Conservation (phyloP, 2,888 invertebrate species). For the Abrostola tripartita region DNA sequence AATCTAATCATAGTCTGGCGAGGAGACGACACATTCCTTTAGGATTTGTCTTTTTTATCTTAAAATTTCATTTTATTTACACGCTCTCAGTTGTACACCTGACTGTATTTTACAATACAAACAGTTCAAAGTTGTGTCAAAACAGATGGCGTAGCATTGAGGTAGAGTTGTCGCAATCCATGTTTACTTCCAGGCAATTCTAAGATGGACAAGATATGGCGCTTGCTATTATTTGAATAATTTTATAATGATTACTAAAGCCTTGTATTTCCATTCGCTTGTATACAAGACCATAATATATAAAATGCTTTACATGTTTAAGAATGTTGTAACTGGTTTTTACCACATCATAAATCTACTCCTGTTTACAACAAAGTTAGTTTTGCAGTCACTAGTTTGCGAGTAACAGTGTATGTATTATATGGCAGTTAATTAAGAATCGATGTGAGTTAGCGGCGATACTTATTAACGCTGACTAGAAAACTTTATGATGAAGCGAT, state of each 20-base stretch:
- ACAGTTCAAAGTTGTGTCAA: neutral
- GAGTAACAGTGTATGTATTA: neutral
- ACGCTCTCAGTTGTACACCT: neutral
- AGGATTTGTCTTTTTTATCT: neutral
- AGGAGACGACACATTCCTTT: neutral
- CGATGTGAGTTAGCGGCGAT: constrained; percentile 22
- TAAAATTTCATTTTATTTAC: neutral
- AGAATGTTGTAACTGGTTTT: neutral
- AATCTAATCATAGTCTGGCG: constrained; percentile 10
- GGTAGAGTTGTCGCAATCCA: neutral
- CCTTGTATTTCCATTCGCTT: neutral
- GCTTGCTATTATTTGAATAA: neutral
- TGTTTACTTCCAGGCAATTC: neutral
- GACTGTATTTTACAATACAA: neutral
- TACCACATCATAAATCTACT: constrained; percentile 17
- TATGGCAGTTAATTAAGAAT: constrained; percentile 25
- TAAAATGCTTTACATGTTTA: neutral
- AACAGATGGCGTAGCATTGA: neutral
- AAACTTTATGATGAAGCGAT: constrained; percentile 39
- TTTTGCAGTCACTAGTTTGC: constrained; percentile 3
- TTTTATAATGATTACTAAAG: constrained; percentile 4
- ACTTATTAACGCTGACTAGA: constrained; percentile 27
- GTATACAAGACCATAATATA: neutral
- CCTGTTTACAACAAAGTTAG: constrained; percentile 19
- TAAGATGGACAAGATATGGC: neutral